phyloP scores from a whole-genome alignment of 2,888 invertebrate species.

The Meiosimyza decipiens region DNA sequence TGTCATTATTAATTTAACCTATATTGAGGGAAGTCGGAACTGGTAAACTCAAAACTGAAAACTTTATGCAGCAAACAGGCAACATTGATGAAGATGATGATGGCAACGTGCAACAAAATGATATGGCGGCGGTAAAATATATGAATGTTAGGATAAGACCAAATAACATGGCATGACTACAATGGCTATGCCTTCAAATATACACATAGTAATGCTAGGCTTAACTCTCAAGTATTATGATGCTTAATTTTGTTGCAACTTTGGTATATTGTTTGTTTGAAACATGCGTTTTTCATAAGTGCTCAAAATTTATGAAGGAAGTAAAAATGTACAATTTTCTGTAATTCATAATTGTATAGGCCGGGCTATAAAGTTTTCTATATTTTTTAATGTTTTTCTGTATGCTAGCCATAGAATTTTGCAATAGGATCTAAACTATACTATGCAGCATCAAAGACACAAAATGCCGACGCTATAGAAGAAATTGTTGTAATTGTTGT shows the following conservation, averaged over 20 bases:
- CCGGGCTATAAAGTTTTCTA: too few species aligned
- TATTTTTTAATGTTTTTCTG: too few species aligned
- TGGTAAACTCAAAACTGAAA: constrained; percentile 37
- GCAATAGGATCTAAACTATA: neutral
- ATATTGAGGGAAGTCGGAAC: constrained; percentile 40
- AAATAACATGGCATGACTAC: neutral
- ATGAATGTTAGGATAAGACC: neutral
- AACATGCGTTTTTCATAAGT: constrained; percentile 25
- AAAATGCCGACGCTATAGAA: constrained; percentile 42
- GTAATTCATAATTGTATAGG: constrained; percentile 27
- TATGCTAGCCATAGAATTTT: too few species aligned
- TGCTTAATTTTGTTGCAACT: neutral
- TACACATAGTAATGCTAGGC: too few species aligned
- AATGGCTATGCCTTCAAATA: neutral
- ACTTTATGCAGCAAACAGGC: constrained; percentile 20
- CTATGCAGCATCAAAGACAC: constrained; percentile 27
- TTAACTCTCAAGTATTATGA: too few species aligned
- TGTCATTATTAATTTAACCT: constrained; percentile 64
- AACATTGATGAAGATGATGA: neutral
- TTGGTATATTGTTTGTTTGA: neutral
- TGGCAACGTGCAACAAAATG: constrained; percentile 11
- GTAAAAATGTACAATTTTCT: constrained; percentile 30
- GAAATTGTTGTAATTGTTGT: too few species aligned
- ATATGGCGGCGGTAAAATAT: constrained; percentile 3
- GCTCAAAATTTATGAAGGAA: constrained; percentile 38